A percentile compares a stretch with the other conserved stretches of the same genome.
Conservation (phyloP, 2,888 invertebrate species). For the Phyllotreta cruciferae region DNA sequence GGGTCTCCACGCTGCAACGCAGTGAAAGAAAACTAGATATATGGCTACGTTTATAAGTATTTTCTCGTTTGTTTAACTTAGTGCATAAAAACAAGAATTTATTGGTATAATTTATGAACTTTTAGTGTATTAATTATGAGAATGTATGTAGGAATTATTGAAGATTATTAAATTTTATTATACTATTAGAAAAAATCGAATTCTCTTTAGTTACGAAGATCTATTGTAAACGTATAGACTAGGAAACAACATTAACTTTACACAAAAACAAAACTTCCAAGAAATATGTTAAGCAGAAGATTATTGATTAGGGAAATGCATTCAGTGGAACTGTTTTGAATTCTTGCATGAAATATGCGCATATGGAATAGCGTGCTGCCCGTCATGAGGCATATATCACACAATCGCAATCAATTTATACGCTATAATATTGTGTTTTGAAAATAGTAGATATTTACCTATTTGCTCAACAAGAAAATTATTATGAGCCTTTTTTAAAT, state of each 20-base stretch:
- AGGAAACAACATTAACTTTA: slow-evolving; percentile 12
- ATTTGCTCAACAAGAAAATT: slow-evolving; percentile 7
- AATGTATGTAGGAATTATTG: too few species aligned
- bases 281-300: slow-evolving; percentile 30
- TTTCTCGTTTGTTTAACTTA: too few species aligned
- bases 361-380: slow-evolving; percentile 40
- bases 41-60: slow-evolving; percentile 5
- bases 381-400: slow-evolving; percentile 44
- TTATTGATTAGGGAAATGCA: slow-evolving; percentile 36
- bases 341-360: slow-evolving; percentile 43
- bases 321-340: slow-evolving; percentile 43
- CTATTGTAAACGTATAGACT: slow-evolving; percentile 13
- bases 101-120: too few species aligned
- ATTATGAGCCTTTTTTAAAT: too few species aligned
- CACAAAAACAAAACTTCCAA: slow-evolving; percentile 30
- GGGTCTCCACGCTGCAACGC: slow-evolving; percentile 3
- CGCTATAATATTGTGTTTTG: slow-evolving; percentile 6
- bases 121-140: too few species aligned
- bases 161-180: too few species aligned
- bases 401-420: slow-evolving; percentile 34
- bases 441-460: neutral
- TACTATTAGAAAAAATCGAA: too few species aligned
- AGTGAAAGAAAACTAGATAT: neutral
- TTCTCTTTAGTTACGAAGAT: neutral
- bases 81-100: too few species aligned